Evolutionary conservation across 2,113 vertebrate genomes (phyloP).

Genomic region (Dicentrarchus labrax): DNA sequence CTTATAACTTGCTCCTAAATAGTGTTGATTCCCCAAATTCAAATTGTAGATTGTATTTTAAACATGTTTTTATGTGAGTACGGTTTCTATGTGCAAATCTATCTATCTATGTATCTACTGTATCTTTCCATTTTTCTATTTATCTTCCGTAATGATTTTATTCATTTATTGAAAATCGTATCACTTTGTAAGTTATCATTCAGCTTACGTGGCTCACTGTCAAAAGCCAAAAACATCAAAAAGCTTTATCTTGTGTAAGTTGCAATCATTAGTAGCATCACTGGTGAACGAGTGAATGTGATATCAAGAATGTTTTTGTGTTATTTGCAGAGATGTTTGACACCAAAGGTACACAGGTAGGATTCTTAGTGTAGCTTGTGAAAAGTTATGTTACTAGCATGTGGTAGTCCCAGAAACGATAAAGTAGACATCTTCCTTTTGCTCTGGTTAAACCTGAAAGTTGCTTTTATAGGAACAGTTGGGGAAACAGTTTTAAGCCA

Average conservation of each 20-base stretch:
- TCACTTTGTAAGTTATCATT: not conserved
- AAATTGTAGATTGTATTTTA: not conserved
- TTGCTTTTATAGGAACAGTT: not conserved
- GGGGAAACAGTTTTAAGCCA: not conserved
- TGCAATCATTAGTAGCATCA: not conserved
- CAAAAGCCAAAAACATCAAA: not conserved
- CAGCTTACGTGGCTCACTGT: not conserved
- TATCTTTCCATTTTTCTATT: conserved; percentile 5
- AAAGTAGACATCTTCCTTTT: conserved; percentile 6
- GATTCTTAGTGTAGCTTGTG: not conserved
- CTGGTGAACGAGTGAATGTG: not conserved
- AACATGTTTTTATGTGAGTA: not conserved
- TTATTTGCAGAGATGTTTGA: conserved; percentile 5
- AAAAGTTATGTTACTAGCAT: not conserved
- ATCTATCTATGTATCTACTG: conserved; percentile 10
- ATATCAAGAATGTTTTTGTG: conserved; percentile 1
- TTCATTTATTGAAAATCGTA: not conserved
- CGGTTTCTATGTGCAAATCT: not conserved
- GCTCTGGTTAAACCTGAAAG: conserved; percentile 1
- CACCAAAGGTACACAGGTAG: not conserved
- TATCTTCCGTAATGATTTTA: not conserved
- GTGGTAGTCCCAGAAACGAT: not conserved
- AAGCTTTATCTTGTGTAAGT: not conserved
- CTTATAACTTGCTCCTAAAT: not conserved
- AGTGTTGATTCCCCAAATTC: not conserved